Evolutionary conservation across 2,888 invertebrate genomes (phyloP).

Genomic region (Cantharis flavilabris): DNA sequence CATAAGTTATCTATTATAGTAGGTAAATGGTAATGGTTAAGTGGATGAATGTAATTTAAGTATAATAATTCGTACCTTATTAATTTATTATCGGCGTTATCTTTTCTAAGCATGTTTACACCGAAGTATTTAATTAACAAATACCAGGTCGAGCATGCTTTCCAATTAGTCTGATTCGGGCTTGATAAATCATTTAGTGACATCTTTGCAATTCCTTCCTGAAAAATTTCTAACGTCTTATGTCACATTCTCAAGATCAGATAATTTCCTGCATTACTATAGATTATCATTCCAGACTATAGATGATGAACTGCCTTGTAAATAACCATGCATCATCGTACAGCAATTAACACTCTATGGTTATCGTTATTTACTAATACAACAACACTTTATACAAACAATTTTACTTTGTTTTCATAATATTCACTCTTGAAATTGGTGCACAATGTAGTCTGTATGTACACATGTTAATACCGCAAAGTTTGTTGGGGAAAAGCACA

Average conservation of each 20-base stretch:
- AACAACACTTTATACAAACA: neutral
- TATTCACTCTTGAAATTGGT: neutral
- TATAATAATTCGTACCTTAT: neutral
- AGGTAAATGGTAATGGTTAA: neutral
- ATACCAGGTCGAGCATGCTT: neutral
- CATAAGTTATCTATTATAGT: neutral
- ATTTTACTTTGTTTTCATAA: neutral
- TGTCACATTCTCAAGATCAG: neutral
- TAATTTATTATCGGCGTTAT: neutral
- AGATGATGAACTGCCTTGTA: neutral
- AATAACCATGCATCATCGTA: neutral
- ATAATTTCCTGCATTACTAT: neutral
- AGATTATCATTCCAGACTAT: neutral
- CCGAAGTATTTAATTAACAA: neutral
- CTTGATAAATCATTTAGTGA: neutral
- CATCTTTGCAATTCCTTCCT: neutral
- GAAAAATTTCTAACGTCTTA: neutral
- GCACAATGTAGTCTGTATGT: neutral
- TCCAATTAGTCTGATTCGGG: neutral
- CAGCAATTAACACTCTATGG: neutral
- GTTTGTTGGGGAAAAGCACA: neutral
- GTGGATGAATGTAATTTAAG: neutral
- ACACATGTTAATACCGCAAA: neutral
- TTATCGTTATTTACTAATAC: neutral
- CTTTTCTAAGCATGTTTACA: neutral